Percentiles rank a stretch among this genome's conserved stretches.
Evolutionary conservation across 2,113 vertebrate genomes (phyloP).

Genomic region (Salvelinus fontinalis): DNA sequence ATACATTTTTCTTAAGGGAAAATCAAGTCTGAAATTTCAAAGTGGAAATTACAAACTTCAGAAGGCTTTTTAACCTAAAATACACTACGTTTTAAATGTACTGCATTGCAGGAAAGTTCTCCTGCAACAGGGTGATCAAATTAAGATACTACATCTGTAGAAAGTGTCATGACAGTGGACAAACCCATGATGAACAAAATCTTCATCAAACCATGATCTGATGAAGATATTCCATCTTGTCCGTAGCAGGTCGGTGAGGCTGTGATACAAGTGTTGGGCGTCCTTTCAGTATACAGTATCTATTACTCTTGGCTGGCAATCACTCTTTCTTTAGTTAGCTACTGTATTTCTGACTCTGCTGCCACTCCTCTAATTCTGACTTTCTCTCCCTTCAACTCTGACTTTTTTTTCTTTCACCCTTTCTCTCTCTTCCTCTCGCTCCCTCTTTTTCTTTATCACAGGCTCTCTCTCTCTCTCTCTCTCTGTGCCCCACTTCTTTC

Average conservation of each 20-base stretch:
- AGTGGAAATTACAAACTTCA: too few relatives aligned
- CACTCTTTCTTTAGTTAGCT: background rate
- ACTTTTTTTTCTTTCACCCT: background rate
- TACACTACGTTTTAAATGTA: too few relatives aligned
- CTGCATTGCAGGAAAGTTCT: too few relatives aligned
- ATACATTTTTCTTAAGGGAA: too few relatives aligned
- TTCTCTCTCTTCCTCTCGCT: slow-evolving; percentile 2
- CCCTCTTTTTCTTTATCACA: background rate
- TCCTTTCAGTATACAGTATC: background rate
- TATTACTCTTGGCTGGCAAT: background rate
- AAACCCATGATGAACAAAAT: too few relatives aligned
- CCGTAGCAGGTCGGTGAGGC: background rate
- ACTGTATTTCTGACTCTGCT: background rate
- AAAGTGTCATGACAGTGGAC: too few relatives aligned
- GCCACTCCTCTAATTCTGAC: background rate
- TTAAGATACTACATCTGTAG: too few relatives aligned
- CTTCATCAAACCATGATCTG: background rate
- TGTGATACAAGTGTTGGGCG: background rate
- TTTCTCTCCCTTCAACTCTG: background rate
- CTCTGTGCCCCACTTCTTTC: slow-evolving; percentile 5
- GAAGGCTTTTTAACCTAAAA: too few relatives aligned
- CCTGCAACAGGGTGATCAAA: too few relatives aligned
- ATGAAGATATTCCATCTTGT: slow-evolving; percentile 3
- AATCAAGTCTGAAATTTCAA: too few relatives aligned
- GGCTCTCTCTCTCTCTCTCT: background rate